Evolutionary conservation across 2,113 vertebrate genomes (phyloP).

Genomic region (Mohoua ochrocephala): DNA sequence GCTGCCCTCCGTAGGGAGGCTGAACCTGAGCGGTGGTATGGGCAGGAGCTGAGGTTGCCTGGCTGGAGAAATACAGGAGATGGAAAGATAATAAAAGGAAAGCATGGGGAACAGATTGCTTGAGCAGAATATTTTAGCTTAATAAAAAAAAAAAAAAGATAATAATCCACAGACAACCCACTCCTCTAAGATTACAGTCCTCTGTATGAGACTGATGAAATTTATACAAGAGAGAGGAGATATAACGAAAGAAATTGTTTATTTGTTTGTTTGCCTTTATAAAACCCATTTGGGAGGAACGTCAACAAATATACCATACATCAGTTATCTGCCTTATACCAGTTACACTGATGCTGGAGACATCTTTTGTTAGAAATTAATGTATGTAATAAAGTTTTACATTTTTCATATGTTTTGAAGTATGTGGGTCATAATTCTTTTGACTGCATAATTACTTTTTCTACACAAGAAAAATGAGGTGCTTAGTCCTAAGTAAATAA

Average conservation of each 20-base stretch:
- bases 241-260: slow-evolving; percentile 77
- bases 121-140: slow-evolving; percentile 36
- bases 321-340: slow-evolving; percentile 75
- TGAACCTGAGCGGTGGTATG: not conserved
- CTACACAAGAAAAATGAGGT: slow-evolving; percentile 81
- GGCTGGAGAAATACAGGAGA: not conserved
- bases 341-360: slow-evolving; percentile 73
- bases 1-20: not conserved
- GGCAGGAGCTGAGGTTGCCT: not conserved
- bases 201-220: slow-evolving; percentile 55
- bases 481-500: slow-evolving; percentile 82
- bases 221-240: slow-evolving; percentile 68
- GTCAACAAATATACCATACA: slow-evolving; percentile 63
- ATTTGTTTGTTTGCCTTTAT: slow-evolving; percentile 79
- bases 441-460: slow-evolving; percentile 84
- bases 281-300: slow-evolving; percentile 80
- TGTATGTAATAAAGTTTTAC: slow-evolving; percentile 85
- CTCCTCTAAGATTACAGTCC: not conserved
- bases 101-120: not conserved
- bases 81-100: not conserved
- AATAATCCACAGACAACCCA: not conserved
- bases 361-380: slow-evolving; percentile 81
- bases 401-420: slow-evolving; percentile 85
- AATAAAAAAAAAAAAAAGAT: not conserved
- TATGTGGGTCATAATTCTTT: slow-evolving; percentile 80